Conservation (phyloP, 2,888 invertebrate genomes). For the Oasisia sp. region DNA sequence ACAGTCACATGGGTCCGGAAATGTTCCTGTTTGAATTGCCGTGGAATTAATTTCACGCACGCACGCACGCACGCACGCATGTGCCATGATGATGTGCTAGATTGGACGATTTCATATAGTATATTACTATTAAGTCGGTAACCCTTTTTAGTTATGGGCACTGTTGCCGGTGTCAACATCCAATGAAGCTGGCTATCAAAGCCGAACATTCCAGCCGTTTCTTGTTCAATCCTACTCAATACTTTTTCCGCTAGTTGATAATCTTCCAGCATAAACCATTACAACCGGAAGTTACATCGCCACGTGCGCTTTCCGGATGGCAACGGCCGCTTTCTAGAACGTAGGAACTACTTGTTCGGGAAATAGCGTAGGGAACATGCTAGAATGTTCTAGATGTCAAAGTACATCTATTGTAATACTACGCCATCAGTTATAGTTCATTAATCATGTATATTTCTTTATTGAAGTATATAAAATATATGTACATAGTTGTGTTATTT, state of each 20-base stretch:
- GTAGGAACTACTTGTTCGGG: background rate
- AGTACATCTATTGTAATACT: background rate
- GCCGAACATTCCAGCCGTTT: background rate
- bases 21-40: no score
- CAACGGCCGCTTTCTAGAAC: background rate
- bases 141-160: no score
- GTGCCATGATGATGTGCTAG: no score
- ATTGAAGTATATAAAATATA: background rate
- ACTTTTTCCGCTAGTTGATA: background rate
- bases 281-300: background rate
- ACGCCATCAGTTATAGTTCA: background rate
- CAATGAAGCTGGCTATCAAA: no score
- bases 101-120: no score
- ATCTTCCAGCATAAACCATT: no score
- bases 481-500: background rate
- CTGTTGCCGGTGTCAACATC: no score
- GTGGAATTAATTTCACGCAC: no score
- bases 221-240: background rate
- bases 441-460: background rate
- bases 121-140: no score
- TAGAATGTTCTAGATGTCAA: background rate
- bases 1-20: no score
- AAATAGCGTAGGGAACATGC: background rate
- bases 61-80: no score
- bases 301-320: slow-evolving; percentile 4